Evolutionary conservation across 2,888 invertebrate species (phyloP).

Genomic region (Gryllus longicercus): DNA sequence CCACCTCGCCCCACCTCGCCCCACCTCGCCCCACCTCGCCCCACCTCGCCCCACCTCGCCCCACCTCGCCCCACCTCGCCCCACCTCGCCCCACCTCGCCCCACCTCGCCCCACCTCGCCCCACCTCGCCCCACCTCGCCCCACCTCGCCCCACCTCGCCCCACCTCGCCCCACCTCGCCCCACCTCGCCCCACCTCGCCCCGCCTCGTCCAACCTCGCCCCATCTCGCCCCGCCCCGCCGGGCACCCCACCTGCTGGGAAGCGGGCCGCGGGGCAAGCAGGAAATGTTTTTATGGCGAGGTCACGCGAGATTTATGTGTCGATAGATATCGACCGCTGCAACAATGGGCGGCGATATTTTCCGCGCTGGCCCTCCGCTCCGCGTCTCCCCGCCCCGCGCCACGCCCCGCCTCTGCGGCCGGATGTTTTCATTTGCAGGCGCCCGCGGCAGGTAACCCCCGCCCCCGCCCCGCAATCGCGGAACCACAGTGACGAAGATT

Average conservation of each 20-base stretch:
- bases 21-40: too few relatives aligned
- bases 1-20: too few relatives aligned
- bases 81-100: too few relatives aligned
- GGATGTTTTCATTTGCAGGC: neutral
- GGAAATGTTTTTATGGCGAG: conserved; percentile 7
- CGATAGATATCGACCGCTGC: conserved; percentile 17
- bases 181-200: neutral
- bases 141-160: too few relatives aligned
- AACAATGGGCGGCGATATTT: conserved; percentile 17
- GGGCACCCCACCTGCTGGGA: neutral
- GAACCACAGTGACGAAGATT: too few relatives aligned
- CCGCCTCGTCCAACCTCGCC: neutral
- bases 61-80: too few relatives aligned
- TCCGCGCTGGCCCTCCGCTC: neutral
- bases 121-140: too few relatives aligned
- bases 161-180: neutral
- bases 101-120: too few relatives aligned
- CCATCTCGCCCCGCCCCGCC: neutral
- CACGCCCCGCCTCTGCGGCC: neutral
- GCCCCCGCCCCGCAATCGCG: neutral
- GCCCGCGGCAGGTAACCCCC: neutral
- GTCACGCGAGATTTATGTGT: conserved; percentile 17
- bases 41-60: too few relatives aligned
- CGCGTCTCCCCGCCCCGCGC: neutral
- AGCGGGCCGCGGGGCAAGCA: neutral